These are phyloP conservation scores for Drosophila jambulina DNA, from an alignment of 1,140 invertebrate genomes.

Conservation along the genomic window DNA sequence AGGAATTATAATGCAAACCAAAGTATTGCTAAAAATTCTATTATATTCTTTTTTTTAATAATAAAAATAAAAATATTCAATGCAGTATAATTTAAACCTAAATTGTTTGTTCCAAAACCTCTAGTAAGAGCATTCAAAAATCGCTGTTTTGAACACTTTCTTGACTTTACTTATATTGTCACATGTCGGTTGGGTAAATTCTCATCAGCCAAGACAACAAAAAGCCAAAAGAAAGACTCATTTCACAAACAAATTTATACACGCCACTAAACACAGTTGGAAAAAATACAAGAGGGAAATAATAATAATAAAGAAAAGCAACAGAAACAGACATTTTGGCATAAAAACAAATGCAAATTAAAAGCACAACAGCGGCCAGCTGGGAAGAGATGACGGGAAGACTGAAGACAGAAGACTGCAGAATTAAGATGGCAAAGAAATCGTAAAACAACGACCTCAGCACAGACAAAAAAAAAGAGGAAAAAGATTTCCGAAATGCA, in stretches of 20 bases:
- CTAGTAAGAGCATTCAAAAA: constrained; percentile 10
- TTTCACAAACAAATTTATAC: constrained; percentile 73
- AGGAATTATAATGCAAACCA: no score
- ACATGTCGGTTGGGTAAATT: constrained; percentile 65
- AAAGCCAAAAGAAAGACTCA: constrained; percentile 43
- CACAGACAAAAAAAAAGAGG: background rate
- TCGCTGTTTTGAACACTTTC: background rate
- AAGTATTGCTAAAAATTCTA: no score
- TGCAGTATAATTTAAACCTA: background rate
- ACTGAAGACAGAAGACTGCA: constrained; percentile 16
- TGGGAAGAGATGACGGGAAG: constrained; percentile 14
- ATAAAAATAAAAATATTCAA: background rate
- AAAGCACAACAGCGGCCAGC: constrained; percentile 32
- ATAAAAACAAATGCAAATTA: constrained; percentile 70
- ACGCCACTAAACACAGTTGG: constrained; percentile 26
- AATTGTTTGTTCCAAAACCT: background rate
- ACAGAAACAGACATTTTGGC: constrained; percentile 47
- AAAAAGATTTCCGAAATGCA: background rate
- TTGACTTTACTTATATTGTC: constrained; percentile 29
- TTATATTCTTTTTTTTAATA: no score
- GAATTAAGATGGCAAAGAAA: constrained; percentile 18
- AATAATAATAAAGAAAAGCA: constrained; percentile 44
- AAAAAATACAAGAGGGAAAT: constrained; percentile 32
- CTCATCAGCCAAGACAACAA: constrained; percentile 53
- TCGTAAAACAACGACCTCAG: constrained; percentile 31